Evolutionary conservation across 1,140 invertebrate species (phyloP), one percentile per base, ranked within the genome.

Genomic region (Limonius californicus): DNA sequence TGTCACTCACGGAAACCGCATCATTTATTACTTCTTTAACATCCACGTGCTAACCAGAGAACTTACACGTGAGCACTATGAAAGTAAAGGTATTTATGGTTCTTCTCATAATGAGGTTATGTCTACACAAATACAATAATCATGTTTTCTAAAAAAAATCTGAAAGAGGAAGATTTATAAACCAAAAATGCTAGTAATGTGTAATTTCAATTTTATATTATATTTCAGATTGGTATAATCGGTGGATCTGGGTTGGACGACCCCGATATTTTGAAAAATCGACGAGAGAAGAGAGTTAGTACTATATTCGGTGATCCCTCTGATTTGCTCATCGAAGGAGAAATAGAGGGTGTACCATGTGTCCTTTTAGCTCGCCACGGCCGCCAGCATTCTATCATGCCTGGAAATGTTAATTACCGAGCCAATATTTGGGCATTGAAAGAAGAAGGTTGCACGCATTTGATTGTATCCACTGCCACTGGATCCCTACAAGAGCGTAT

Each of bases 351-450:
- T 16, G 83, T 95, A 3, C 80, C 87, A 1, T 93, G 93, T 76
- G 88, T 94, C 0, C 73, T 98, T 3, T 72, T 98, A 12, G 89
- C 94, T 0, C 89, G 96, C 68, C 97, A 99, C 82, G 95, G 95
- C 1, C 79, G 87, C 35, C 87, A 88, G 54, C 96, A 99, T 76
- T 81, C 81, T 50, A 85, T 92, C 27, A 87, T 82, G 76, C 95
- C 95, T 0, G 71, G 72, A 4, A 74, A 78, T 57, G 84, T 99
- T 0, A 99, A 99, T 78, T 99, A 97, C 77, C 84, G 96, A 62
- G 97, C 97, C 1, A 99, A 99, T 76, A 88, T 99, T 47, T 96
- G 92, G 89, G 95, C 96, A 0, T 77, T 99, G 55, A 90, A 93
- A 65, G 72, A 89, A 58, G 80, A 85, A 55, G 94, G 94, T 0